These are phyloP conservation scores for Baronia brevicornis DNA, from an alignment of 2,888 invertebrate species.

Conservation along the genomic window DNA sequence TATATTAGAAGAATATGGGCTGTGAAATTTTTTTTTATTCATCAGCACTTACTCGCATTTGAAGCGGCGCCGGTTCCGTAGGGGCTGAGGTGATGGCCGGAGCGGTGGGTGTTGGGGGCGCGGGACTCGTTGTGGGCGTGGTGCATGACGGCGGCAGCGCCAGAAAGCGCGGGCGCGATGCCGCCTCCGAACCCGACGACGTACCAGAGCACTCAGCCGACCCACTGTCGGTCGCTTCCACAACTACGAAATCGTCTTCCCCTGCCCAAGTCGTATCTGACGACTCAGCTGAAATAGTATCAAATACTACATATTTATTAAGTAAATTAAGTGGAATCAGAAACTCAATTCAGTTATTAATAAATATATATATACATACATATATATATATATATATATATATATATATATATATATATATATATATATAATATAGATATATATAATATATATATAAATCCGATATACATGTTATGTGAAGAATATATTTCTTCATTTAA, in stretches of 20 bases:
- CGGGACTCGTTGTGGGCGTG: conserved; percentile 21
- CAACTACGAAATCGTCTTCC: conserved; percentile 89
- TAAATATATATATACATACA: no score
- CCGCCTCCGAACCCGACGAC: conserved; percentile 55
- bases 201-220: conserved; percentile 56
- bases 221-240: conserved; percentile 81
- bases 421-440: no score
- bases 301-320: conserved; percentile 4
- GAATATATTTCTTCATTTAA: no score
- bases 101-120: conserved; percentile 18
- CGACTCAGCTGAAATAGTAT: conserved; percentile 47
- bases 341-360: no score
- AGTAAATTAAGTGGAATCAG: no score
- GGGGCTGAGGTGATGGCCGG: conserved; percentile 14
- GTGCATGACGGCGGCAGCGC: conserved; percentile 35
- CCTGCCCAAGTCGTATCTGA: conserved; percentile 77
- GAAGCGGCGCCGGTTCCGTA: conserved; percentile 13
- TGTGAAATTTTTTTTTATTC: conserved; percentile 12
- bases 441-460: no score
- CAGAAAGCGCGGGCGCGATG: conserved; percentile 57
- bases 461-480: no score
- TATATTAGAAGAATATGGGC: no score
- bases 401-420: no score
- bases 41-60: conserved; percentile 10
- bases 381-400: no score